Evolutionary conservation across 2,888 invertebrate species (phyloP), one percentile per base, ranked within the genome.

Genomic region (Drosophila algonquin): DNA sequence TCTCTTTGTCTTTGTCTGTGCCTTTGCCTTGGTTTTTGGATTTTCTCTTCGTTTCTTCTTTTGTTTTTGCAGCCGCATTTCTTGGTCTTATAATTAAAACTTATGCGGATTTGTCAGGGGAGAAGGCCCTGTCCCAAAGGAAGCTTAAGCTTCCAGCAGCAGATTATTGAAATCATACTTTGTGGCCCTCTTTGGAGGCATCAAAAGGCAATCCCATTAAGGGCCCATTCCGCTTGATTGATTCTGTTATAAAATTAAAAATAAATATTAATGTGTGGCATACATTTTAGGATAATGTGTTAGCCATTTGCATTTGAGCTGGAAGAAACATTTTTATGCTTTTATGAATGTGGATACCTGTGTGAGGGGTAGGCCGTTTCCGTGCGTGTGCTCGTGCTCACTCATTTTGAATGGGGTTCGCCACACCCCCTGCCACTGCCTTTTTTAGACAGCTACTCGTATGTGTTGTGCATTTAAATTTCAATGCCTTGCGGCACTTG

Each of bases 391-490:
- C 54, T 68, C 47, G 55, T 71, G 14, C 14, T 79, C 72, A 63
- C 85, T 70, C 75, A 75, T 77, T 79, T 77, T 54, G 30, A 59
- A 69, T 69, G 71, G 62, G 71, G 60, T 53, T 59, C 69, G 46
- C 40, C 69, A 59, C 35, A 32, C 48, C 48, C 27, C 9, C 32
- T 21, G 2, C 21, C 65, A 69, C 56, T 51, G 67, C 76, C 64
- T 63, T 75, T 79, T 68, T 77, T 63, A 14, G 65, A 7, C 63
- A 74, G 79, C 87, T 86, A 83, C 83, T 74, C 75, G 87, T 70
- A 83, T 86, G 75, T 74, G 87, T 71, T 87, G 87, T 75, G 89
- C 89, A 85, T 88, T 88, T 87, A 83, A 88, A 85, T 88, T 88
- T 81, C 71, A 73, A 71, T 83, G 81, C 67, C 81, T 79, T 70